Percentiles rank a stretch among this genome's conserved stretches.
phyloP scores from a whole-genome alignment of 2,888 invertebrate species.

The Entomobrya multifasciata region DNA sequence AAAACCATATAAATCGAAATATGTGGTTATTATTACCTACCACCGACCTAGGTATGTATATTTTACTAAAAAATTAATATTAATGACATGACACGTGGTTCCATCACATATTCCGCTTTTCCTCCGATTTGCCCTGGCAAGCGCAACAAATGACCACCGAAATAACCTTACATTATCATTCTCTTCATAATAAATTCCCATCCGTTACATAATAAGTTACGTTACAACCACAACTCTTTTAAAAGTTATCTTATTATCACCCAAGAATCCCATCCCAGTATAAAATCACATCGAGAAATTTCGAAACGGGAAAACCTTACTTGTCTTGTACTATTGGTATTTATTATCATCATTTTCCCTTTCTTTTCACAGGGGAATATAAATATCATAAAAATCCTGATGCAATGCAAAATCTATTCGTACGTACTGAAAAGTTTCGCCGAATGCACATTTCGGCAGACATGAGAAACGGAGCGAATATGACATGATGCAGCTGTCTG shows the following conservation, averaged over 20 bases:
- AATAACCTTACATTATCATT: not conserved
- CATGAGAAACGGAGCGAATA: constrained; percentile 34
- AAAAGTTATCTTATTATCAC: no score
- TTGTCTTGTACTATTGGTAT: not conserved
- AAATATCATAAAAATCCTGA: not conserved
- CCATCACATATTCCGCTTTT: constrained; percentile 16
- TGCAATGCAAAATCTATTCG: not conserved
- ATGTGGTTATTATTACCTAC: not conserved
- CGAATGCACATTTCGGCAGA: constrained; percentile 33
- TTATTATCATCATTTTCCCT: not conserved
- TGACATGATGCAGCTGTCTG: constrained; percentile 63
- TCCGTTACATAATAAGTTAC: not conserved
- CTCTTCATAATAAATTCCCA: not conserved
- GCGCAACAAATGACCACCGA: not conserved
- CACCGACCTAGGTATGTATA: not conserved
- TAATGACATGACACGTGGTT: constrained; percentile 61
- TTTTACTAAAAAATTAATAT: constrained; percentile 16
- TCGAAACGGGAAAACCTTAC: no score
- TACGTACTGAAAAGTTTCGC: no score
- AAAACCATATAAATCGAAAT: not conserved
- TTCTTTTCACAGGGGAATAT: not conserved
- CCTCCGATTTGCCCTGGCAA: constrained; percentile 13
- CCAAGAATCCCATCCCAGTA: no score
- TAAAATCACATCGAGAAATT: no score
- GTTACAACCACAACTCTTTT: not conserved